These are phyloP conservation scores for Diprion similis DNA, from an alignment of 1,140 invertebrate species.

Conservation along the genomic window DNA sequence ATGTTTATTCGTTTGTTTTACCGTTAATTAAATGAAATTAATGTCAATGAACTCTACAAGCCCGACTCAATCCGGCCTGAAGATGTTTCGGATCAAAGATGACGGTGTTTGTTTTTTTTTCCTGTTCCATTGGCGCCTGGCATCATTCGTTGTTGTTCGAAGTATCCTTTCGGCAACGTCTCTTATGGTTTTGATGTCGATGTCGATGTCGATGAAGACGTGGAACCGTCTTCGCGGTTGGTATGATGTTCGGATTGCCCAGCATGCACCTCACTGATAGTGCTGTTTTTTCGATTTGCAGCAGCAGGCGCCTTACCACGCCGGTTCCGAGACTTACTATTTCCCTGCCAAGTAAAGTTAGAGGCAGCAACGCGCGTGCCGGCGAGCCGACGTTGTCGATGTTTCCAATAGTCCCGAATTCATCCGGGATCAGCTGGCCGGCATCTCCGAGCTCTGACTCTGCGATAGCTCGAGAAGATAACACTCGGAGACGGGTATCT, in stretches of 20 bases:
- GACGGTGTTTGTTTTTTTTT: neutral
- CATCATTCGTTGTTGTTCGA: neutral
- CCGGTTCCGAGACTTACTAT: neutral
- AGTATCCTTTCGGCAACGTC: neutral
- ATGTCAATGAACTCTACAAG: too few species aligned
- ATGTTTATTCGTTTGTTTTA: neutral
- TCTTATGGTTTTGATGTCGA: neutral
- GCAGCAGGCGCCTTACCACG: neutral
- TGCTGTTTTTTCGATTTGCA: neutral
- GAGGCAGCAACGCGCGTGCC: constrained; percentile 26
- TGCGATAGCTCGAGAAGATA: constrained; percentile 70
- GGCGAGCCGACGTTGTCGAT: constrained; percentile 37
- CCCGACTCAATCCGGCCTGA: too few species aligned
- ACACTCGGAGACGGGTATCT: constrained; percentile 74
- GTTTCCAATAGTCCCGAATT: constrained; percentile 41
- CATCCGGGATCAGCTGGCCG: constrained; percentile 54
- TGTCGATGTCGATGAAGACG: neutral
- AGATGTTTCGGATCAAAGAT: too few species aligned
- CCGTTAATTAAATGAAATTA: neutral
- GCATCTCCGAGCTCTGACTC: constrained; percentile 52
- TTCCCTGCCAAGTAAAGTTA: neutral
- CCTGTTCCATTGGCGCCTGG: neutral
- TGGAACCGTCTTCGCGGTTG: neutral
- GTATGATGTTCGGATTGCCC: neutral
- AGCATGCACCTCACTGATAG: neutral